These are phyloP conservation scores for Mamestra configurata DNA, from an alignment of 1,140 invertebrate species.

Conservation along the genomic window DNA sequence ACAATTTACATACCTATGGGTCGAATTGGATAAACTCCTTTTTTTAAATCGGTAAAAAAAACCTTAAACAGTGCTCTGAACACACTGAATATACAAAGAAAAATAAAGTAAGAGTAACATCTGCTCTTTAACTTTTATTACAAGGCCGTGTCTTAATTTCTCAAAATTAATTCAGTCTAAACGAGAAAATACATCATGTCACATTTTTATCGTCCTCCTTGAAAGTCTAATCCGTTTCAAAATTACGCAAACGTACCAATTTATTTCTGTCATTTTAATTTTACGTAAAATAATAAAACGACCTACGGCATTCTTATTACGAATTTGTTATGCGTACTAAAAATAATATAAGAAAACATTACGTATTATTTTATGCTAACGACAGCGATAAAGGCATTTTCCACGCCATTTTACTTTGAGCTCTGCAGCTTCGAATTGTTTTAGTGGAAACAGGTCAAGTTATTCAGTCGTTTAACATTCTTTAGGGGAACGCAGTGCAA, in stretches of 20 bases:
- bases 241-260: conserved; percentile 43
- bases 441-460: background rate
- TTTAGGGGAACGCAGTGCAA: conserved; percentile 25
- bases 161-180: conserved; percentile 20
- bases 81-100: conserved; percentile 5
- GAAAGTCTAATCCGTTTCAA: conserved; percentile 12
- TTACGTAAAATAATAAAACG: conserved; percentile 38
- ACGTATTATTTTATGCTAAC: conserved; percentile 49
- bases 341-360: conserved; percentile 46
- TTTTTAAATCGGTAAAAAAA: too few relatives aligned
- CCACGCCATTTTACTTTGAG: background rate
- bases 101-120: conserved; percentile 9
- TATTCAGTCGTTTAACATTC: conserved; percentile 45
- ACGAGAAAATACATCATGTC: conserved; percentile 34
- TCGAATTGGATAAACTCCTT: too few relatives aligned
- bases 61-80: too few relatives aligned
- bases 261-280: conserved; percentile 42
- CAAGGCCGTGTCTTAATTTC: conserved; percentile 23
- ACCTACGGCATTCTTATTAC: conserved; percentile 29
- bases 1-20: too few relatives aligned
- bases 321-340: conserved; percentile 31
- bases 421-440: background rate
- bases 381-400: conserved; percentile 32
- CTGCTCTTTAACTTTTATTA: conserved; percentile 24
- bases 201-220: conserved; percentile 19